Evolutionary conservation across 2,113 vertebrate species (phyloP), one percentile per base, ranked within the genome.

Genomic region (Probosciger aterrimus): DNA sequence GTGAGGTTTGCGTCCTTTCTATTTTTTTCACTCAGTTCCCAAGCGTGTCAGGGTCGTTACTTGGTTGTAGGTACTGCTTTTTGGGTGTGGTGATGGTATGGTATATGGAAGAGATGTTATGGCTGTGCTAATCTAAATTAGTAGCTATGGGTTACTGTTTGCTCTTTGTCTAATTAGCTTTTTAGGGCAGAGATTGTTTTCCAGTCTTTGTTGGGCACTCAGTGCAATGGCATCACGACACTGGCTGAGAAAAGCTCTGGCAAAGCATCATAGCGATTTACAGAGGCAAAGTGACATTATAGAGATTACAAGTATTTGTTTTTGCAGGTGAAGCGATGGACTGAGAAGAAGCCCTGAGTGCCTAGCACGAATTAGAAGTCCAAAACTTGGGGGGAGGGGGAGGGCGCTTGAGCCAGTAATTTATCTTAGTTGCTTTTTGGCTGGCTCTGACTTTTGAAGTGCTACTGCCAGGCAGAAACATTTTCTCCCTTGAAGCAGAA

Each of bases 381-480:
- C 20, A 81, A 24, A 90, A 67, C 11, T 8, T 3, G 18, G 5
- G 41, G 1, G 12, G 7, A 31, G 4, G 5, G 30, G 7, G 2
- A 7, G 62, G 9, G 9, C 47, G 23, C 53, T 41, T 37, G 33
- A 95, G 60, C 39, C 62, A 91, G 39, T 90, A 86, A 52, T 14
- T 35, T 46, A 24, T 4, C 35, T 76, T n/a, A 22, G n/a, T 43
- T 49, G 30, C n/a, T 62, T 65, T 71, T 65, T 68, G 30, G 7
- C 67, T 89, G 64, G 8, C 25, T 77, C 55, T 71, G 69, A 39
- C 52, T 41, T 95, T 92, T 73, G 55, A 87, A 91, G 67, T 49
- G 33, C 64, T 93, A 74, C 80, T 71, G 27, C 49, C 71, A 89
- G 77, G 80, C 70, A 84, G 77, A 93, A 92, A 47, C 60, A 59